Conservation (phyloP, 2,888 invertebrate species). For the Aphodius granarius region DNA sequence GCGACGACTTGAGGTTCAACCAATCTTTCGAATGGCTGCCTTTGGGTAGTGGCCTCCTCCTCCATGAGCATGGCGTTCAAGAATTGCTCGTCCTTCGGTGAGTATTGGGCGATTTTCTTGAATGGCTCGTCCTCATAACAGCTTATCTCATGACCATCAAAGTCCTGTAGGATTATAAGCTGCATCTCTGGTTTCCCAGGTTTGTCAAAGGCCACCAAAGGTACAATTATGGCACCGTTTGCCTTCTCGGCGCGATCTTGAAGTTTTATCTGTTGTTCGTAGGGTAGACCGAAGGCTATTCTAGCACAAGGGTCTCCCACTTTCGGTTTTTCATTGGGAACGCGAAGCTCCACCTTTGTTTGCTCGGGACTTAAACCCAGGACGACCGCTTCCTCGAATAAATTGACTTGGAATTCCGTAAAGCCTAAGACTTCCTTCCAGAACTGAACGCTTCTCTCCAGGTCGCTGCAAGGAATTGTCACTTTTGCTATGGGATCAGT, state of each 20-base stretch:
- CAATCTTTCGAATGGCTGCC: background rate
- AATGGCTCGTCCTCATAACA: background rate
- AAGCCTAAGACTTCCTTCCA: background rate
- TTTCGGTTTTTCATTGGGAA: background rate
- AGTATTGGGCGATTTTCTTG: background rate
- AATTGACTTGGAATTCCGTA: background rate
- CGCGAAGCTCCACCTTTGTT: background rate
- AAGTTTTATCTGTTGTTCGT: conserved; percentile 1
- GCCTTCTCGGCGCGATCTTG: background rate
- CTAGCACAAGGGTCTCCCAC: background rate
- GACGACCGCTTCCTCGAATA: background rate
- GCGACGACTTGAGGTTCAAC: no score
- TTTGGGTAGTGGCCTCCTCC: background rate
- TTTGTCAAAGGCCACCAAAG: background rate
- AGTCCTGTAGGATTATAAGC: background rate
- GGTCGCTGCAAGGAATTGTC: background rate
- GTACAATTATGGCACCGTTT: background rate
- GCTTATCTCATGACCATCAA: background rate
- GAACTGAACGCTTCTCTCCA: background rate
- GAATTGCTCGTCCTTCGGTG: background rate
- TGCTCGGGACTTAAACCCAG: background rate
- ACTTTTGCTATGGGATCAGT: background rate
- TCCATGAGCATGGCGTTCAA: background rate
- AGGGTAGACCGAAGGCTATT: background rate
- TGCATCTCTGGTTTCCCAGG: background rate